Base-by-base conservation (phyloP, 2,113 vertebrate genomes). In the Pyxicephalus adspersus region DNA sequence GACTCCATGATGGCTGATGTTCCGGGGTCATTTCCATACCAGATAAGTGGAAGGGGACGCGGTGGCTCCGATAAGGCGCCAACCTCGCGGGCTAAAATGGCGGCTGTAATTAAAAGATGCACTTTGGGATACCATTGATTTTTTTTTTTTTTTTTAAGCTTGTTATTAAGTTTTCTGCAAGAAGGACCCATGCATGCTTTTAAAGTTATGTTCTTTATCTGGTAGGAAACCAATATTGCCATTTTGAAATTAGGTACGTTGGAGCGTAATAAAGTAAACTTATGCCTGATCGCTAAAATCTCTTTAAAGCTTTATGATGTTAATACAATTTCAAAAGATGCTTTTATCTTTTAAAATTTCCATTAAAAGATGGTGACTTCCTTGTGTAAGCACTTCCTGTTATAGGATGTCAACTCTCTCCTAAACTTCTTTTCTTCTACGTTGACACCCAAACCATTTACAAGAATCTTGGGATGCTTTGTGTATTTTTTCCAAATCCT, bases 141-240 rank as follows among this genome's bases (percentile, higher is more conserved):
- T 71, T 55, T 71, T 28, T 28, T 26, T 50, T 65, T 58, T 63
- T 3, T 16, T 63, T 72, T 28, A 19, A 38, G 34, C 38, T 45
- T 13, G 5, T 17, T 64, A 72, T 29, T 72, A 72, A 55, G 26
- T 28, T 72, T 26, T 11, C 55, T 1, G 22, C 45, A 45, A 26
- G 20, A 45, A 45, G 28, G 18, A 71, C 54, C 16, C 26, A 18
- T 18, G 15, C 23, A 45, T 13, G 7, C 25, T 55, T 57, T 28
- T 20, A 29, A 51, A 52, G 55, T 54, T 54, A 72, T 72, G 18
- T 70, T 52, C 67, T 71, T 71, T 72, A 73, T 73, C 70, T 8
- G 54, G 52, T 5, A 2, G 51, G 16, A 55, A 72, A 72, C 55
- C 1, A 72, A 72, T 2, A 20, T 55, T 25, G 29, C 25, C 20